A percentile compares a stretch with the other conserved stretches of the same genome.
These are phyloP conservation scores for Probosciger aterrimus DNA, from an alignment of 2,113 vertebrate genomes.

Conservation along the genomic window DNA sequence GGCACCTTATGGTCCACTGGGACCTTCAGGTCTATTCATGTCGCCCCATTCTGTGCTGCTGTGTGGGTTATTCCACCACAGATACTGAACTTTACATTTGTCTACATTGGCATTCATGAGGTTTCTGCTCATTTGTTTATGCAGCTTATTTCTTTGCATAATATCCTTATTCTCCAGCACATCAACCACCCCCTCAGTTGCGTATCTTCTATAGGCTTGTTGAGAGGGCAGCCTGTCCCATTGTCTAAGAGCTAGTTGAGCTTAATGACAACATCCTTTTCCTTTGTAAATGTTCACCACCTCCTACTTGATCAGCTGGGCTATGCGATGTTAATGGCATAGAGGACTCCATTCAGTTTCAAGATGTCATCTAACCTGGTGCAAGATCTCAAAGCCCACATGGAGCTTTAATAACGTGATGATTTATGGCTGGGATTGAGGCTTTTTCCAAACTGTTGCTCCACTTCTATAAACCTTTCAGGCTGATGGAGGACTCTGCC, in stretches of 20 bases:
- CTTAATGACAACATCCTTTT: background rate
- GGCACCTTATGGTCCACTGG: background rate
- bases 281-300: background rate
- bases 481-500: background rate
- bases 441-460: conserved; percentile 2
- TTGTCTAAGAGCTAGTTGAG: background rate
- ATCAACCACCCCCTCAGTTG: background rate
- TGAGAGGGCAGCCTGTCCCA: background rate
- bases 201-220: background rate
- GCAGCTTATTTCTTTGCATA: background rate
- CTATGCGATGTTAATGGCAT: background rate
- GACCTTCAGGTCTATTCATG: background rate
- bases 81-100: background rate
- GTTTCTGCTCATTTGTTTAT: background rate
- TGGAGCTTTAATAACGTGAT: background rate
- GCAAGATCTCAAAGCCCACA: background rate
- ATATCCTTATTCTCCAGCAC: rapidly evolving
- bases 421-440: conserved; percentile 7
- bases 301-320: background rate
- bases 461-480: conserved; percentile 11
- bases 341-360: background rate
- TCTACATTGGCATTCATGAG: background rate
- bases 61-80: background rate
- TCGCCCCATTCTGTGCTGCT: background rate
- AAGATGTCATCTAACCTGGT: background rate